Base-by-base conservation (phyloP, 2,797 vertebrate genomes). In the Cuniculus paca region DNA sequence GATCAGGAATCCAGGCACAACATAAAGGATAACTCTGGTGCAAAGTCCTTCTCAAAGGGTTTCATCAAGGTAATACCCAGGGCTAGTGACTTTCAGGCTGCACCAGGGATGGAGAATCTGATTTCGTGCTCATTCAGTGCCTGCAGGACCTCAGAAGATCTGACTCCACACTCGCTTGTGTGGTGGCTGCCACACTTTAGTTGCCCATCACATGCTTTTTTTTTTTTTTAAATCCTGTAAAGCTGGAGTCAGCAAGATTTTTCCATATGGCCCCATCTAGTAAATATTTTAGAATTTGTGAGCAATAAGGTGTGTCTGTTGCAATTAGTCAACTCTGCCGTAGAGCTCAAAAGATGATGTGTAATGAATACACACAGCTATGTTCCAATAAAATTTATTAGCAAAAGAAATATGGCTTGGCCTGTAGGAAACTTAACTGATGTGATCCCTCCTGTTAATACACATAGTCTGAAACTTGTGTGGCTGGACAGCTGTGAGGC, bases 341-440 rank as follows among this genome's bases (percentile, higher is more conserved):
- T 39, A 20, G 39, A 50, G 20, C 31, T n/a, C 3, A 1, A 80
- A 82, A 65, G 42, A 36, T 20, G 63, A 36, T 17, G 28, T 17
- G 0, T 54, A 52, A 31, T 61, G 56, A 89, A 45, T 56, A 48
- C 8, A 17, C 28, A 36, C n/a, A 45, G 31, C 70, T 75, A 31
- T 74, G 14, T 87, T 75, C 81, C 31, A n/a, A 5, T 60, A 61
- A 80, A 86, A 78, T 6, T 82, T 60, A 74, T 60, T 86, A 83
- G 50, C 45, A 65, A 63, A 83, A 79, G 31, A 42, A 52, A 11
- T 4, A 20, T 4, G 5, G 12, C 52, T 63, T 31, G 10, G 31
- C 61, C 3, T 34, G 2, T 80, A 20, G 74, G 31, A 7, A 56
- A 81, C 4, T 7, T 54, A 58, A 63, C 0, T 24, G 42, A 60